Percentiles rank a stretch among this genome's conserved stretches.
Evolutionary conservation across 2,113 vertebrate genomes (phyloP).

Genomic region (Podarcis cretensis): DNA sequence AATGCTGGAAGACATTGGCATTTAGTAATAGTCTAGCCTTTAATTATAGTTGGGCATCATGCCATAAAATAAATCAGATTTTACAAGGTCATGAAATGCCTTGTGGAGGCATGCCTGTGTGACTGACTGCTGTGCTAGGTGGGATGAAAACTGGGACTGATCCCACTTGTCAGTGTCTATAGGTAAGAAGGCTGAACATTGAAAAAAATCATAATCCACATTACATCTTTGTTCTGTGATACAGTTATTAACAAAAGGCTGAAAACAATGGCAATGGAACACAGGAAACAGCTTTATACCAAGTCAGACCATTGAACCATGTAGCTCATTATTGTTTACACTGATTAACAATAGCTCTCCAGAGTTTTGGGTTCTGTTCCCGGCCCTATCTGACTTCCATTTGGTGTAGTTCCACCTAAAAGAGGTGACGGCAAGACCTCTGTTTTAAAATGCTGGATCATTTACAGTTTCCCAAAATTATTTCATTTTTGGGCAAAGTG

Average conservation of each 20-base stretch:
- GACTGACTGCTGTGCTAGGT: neutral
- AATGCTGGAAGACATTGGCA: slow-evolving; percentile 23
- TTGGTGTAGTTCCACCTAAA: neutral
- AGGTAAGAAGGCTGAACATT: neutral
- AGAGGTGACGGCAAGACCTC: neutral
- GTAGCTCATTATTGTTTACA: neutral
- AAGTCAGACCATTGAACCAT: neutral
- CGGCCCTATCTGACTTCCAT: neutral
- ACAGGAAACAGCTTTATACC: neutral
- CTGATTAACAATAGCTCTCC: neutral
- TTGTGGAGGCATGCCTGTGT: slow-evolving; percentile 16
- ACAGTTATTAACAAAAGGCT: neutral
- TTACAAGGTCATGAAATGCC: slow-evolving; percentile 29
- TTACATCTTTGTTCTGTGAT: neutral
- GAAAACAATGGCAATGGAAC: neutral
- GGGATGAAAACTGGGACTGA: neutral
- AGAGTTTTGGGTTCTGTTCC: neutral
- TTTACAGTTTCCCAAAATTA: neutral
- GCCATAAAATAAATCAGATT: slow-evolving; percentile 21
- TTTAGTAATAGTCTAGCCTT: slow-evolving; percentile 19
- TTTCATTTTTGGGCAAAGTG: neutral
- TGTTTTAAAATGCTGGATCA: neutral
- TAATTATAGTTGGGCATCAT: slow-evolving; percentile 9
- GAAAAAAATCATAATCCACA: neutral
- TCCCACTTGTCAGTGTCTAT: neutral